Evolutionary conservation across 2,888 invertebrate genomes (phyloP).

Genomic region (Pterostichus niger): DNA sequence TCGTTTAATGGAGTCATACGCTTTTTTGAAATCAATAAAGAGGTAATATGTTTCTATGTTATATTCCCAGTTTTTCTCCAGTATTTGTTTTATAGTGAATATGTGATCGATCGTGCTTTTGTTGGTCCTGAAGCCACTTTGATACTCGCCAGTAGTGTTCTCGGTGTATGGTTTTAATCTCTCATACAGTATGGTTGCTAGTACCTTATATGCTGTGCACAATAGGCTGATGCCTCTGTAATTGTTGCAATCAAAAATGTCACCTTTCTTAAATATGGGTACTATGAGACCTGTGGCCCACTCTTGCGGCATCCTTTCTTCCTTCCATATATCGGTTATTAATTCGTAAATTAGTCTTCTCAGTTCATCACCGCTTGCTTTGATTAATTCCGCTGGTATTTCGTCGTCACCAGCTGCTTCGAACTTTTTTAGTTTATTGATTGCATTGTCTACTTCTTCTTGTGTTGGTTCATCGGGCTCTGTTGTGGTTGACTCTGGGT

Average conservation of each 20-base stretch:
- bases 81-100: conserved; percentile 45
- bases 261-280: conserved; percentile 40
- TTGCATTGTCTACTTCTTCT: conserved; percentile 28
- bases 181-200: conserved; percentile 33
- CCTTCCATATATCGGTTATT: conserved; percentile 31
- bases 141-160: conserved; percentile 11
- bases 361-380: conserved; percentile 13
- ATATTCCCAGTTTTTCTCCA: conserved; percentile 37
- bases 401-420: conserved; percentile 19
- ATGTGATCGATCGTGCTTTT: conserved; percentile 38
- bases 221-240: conserved; percentile 39
- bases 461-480: conserved; percentile 16
- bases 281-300: conserved; percentile 17
- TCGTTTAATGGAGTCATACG: conserved; percentile 39
- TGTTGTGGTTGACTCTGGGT: neutral
- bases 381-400: conserved; percentile 30
- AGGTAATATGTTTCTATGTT: conserved; percentile 33
- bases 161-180: conserved; percentile 36
- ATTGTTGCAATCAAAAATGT: conserved; percentile 42
- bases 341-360: conserved; percentile 19
- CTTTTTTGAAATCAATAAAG: conserved; percentile 41
- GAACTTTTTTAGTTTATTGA: conserved; percentile 1
- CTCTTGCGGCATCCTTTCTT: conserved; percentile 42
- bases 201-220: conserved; percentile 28
- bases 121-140: conserved; percentile 27